Evolutionary conservation across 1,140 invertebrate genomes (phyloP).

Genomic region (Drosophila arawakana): DNA sequence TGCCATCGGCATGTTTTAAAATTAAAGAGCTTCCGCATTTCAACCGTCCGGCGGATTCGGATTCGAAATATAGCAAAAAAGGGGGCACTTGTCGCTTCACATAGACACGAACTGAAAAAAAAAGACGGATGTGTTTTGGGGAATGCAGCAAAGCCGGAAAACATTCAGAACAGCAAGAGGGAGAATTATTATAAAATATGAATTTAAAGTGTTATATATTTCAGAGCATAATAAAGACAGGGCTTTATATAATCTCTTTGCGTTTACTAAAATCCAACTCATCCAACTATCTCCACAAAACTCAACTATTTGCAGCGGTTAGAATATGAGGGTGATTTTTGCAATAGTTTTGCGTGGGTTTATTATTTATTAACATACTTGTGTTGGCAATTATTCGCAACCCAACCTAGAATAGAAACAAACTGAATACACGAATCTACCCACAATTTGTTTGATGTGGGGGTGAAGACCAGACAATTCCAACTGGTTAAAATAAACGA

Average conservation of each 20-base stretch:
- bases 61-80: conserved; percentile 13
- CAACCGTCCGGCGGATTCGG: conserved; percentile 26
- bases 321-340: background rate
- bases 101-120: background rate
- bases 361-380: conserved; percentile 46
- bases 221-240: background rate
- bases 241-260: background rate
- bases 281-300: background rate
- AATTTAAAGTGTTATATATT: background rate
- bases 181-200: background rate
- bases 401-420: background rate
- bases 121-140: conserved; percentile 1
- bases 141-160: conserved; percentile 48
- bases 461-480: background rate
- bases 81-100: conserved; percentile 28
- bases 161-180: conserved; percentile 23
- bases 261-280: background rate
- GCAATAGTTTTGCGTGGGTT: conserved; percentile 22
- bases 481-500: background rate
- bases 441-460: background rate
- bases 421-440: background rate
- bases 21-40: conserved; percentile 69
- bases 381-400: conserved; percentile 42
- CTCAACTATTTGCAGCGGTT: background rate
- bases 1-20: conserved; percentile 50